A percentile compares a stretch with the other conserved stretches of the same genome.
Conservation (phyloP, 2,888 invertebrate species). For the Drosophila paranaensis region DNA sequence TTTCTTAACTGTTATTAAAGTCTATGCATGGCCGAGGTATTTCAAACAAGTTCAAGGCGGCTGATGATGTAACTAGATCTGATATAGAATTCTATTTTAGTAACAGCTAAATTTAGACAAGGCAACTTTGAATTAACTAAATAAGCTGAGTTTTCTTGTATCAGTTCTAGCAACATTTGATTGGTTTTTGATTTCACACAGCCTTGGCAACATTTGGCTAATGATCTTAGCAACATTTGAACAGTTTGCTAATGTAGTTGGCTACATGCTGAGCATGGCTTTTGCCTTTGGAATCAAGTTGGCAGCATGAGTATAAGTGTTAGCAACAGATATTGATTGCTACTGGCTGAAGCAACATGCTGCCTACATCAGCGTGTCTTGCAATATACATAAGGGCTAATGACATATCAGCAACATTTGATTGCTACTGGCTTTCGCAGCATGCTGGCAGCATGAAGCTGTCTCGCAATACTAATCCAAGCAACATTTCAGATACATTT, state of each 20-base stretch:
- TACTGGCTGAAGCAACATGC: too few relatives aligned
- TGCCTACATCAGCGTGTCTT: too few relatives aligned
- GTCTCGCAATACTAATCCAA: too few relatives aligned
- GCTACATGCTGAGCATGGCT: too few relatives aligned
- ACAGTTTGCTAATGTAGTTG: too few relatives aligned
- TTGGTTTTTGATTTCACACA: background rate
- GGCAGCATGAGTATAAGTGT: too few relatives aligned
- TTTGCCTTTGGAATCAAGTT: too few relatives aligned
- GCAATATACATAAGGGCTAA: too few relatives aligned
- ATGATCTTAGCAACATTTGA: background rate
- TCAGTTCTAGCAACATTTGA: background rate
- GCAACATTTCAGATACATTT: too few relatives aligned
- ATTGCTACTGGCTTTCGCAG: too few relatives aligned
- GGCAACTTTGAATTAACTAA: background rate
- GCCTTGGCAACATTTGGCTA: background rate
- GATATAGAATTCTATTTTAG: background rate
- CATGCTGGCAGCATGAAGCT: too few relatives aligned
- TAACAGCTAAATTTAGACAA: background rate
- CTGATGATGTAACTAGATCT: slow-evolving; percentile 20
- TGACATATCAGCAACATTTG: background rate
- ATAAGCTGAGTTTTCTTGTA: background rate
- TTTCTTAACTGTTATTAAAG: slow-evolving; percentile 48
- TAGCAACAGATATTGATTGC: too few relatives aligned
- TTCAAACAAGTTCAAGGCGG: slow-evolving; percentile 67
- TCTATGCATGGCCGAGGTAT: slow-evolving; percentile 36